Conservation (phyloP, 1,140 invertebrate genomes). For the Magallana gigas region DNA sequence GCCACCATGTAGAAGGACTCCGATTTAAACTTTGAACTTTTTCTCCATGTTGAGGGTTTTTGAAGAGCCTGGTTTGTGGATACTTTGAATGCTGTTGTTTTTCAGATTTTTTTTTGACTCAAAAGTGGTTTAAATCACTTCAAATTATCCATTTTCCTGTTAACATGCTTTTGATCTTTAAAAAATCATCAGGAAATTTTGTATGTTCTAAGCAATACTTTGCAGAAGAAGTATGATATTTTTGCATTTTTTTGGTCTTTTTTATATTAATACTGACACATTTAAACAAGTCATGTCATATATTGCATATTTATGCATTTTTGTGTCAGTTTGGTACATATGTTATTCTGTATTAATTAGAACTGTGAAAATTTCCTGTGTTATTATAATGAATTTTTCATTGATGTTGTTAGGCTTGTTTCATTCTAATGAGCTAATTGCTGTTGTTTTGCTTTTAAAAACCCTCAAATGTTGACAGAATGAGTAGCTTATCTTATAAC, state of each 20-base stretch:
- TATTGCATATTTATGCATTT: background rate
- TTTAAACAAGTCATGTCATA: background rate
- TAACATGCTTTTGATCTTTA: background rate
- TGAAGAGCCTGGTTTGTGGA: slow-evolving; percentile 35
- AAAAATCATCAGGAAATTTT: slow-evolving; percentile 26
- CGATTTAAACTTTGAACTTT: slow-evolving; percentile 28
- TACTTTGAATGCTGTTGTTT: slow-evolving; percentile 36
- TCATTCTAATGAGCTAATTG: background rate
- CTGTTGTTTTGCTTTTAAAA: slow-evolving; percentile 22
- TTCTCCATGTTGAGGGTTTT: slow-evolving; percentile 25
- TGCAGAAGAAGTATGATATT: background rate
- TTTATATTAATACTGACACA: background rate
- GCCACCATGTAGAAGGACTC: slow-evolving; percentile 21
- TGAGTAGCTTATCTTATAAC: background rate
- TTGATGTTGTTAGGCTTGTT: background rate
- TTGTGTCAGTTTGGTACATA: background rate
- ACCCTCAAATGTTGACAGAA: slow-evolving; percentile 6
- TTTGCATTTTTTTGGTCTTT: background rate
- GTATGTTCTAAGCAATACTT: background rate
- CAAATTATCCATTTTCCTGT: slow-evolving; percentile 38
- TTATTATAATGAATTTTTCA: background rate
- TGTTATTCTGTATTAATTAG: background rate
- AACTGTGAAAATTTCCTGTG: slow-evolving; percentile 25
- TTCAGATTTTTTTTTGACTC: background rate
- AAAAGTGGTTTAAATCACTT: background rate